Evolutionary conservation across 2,113 vertebrate genomes (phyloP), one percentile per base, ranked within the genome.

Genomic region (Chelonoidis abingdonii): DNA sequence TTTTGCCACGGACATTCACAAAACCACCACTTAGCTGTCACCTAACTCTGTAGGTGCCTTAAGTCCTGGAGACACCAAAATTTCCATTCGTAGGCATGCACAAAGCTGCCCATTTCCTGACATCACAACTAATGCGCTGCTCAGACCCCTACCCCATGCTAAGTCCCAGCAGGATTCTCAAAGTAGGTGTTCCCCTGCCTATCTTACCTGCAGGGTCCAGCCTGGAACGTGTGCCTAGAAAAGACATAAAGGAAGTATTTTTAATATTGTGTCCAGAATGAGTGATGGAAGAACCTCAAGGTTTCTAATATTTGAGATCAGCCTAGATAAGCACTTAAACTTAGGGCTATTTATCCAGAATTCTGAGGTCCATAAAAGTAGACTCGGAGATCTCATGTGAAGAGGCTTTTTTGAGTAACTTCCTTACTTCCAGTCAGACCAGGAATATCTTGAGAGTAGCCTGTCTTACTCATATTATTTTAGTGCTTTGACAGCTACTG

Each of bases 401-500:
- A 79, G 38, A 79, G 49, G 9, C 80, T 29, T 38, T 90, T 88
- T 87, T 10, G 1, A 80, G 11, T 72, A 49, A 82, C 22, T 76
- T 92, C 5, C 49, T 2, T 75, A 52, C n/a, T 90, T 96, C 91
- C 76, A n/a, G 54, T 88, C 87, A 89, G 38, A 69, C 57, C 92
- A 93, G 85, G 19, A 31, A n/a, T 65, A 57, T 53, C 80, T 93
- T 88, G 27, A 90, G 89, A 56, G 92, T 78, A 86, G 13, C 81
- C 75, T 94, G 59, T 93, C 90, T 92, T 85, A 16, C 1, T 78
- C 27, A 65, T 96, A 81, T 84, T 87, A 92, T 88, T 69, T 84
- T 87, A 86, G 80, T 88, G 91, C 56, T 92, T 21, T 89, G 69
- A 92, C 75, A 96, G 78, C 54, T 41, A 89, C 29, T 81, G 29